These are phyloP conservation scores for Zaprionus capensis DNA, from an alignment of 1,140 invertebrate species.

Conservation along the genomic window DNA sequence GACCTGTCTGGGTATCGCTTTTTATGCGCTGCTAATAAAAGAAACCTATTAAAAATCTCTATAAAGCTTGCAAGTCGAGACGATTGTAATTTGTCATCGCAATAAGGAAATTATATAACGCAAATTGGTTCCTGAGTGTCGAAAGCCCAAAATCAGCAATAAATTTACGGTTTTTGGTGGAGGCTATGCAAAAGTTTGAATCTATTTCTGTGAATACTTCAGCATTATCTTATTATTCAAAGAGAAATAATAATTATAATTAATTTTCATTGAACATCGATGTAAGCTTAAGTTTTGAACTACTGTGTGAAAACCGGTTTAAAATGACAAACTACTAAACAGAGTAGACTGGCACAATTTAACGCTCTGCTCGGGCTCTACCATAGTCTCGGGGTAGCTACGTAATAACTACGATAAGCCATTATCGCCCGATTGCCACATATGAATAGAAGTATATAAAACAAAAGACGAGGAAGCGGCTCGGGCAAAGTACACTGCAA, in stretches of 20 bases:
- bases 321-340: slow-evolving; percentile 1
- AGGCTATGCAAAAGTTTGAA: no score
- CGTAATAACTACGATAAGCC: slow-evolving; percentile 45
- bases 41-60: neutral
- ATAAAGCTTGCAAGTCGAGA: neutral
- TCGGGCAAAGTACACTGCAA: slow-evolving; percentile 23
- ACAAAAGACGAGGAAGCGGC: neutral
- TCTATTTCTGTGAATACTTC: neutral
- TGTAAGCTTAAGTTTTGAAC: no score
- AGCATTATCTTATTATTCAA: neutral
- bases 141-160: no score
- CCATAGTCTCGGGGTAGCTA: slow-evolving; percentile 13
- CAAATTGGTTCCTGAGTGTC: neutral
- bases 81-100: neutral
- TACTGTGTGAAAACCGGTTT: slow-evolving; percentile 3
- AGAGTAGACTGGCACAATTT: neutral
- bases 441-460: slow-evolving; percentile 17
- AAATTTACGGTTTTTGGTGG: no score
- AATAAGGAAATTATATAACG: neutral
- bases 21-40: neutral
- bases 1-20: neutral
- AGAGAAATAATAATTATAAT: neutral
- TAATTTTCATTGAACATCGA: no score
- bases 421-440: slow-evolving; percentile 22
- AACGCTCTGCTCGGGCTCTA: neutral